Evolutionary conservation across 2,888 invertebrate species (phyloP), one percentile per base, ranked within the genome.

Genomic region (Rhagonycha fulva): DNA sequence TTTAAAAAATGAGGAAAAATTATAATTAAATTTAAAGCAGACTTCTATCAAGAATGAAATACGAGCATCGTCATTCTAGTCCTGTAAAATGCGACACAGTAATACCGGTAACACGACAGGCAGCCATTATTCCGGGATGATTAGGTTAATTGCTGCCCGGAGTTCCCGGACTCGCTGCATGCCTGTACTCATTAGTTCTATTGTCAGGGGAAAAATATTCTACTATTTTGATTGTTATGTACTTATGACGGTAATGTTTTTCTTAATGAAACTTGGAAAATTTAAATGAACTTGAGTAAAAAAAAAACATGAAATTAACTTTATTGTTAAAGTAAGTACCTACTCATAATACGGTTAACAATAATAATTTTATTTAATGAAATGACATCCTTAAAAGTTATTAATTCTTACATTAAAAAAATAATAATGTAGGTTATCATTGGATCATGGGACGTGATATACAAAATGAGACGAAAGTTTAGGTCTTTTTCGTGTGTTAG

Each of bases 101-200:
- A 78, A 71, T 75, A 72, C 77, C 70, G 75, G 77, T 61, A 78
- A 76, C 79, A 77, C 77, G 79, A 79, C 79, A 79, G 79, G 72
- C 77, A 75, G 76, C 79, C 82, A 83, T 83, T 83, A 83, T 81
- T 79, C 75, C 76, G 79, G 79, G 78, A 82, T 83, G 83, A 83
- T 83, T 83, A 82, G 80, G 80, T 81, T 82, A 83, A 83, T 83
- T 83, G 82, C 81, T 76, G 78, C 77, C 81, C 78, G 80, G 81
- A 81, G 76, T 78, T 74, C 79, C 74, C 80, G 80, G 80, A 80
- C 81, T 79, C 77, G 76, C 79, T 82, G 81, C 83, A 82, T 82
- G 83, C 80, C 80, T 81, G 69, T 75, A 79, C 80, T 82, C 82
- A 81, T 83, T 83, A 82, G 77, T 79, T 70, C 76, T 78, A 79